A percentile compares a stretch with the other conserved stretches of the same genome.
Evolutionary conservation across 1,140 invertebrate genomes (phyloP).

Genomic region (Leptonema lineaticorne): DNA sequence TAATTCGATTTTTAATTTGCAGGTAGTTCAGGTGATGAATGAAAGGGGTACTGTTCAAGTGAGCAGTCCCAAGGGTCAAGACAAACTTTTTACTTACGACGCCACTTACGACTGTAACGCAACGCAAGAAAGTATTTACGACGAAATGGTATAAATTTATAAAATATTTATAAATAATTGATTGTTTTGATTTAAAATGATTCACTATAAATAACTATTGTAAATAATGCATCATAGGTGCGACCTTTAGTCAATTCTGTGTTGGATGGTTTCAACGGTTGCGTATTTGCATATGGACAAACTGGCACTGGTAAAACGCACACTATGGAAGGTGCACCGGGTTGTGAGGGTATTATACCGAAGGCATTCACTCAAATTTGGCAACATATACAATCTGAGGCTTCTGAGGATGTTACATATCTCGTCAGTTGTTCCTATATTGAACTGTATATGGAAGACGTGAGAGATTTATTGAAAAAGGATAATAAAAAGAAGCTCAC

Average conservation of each 20-base stretch:
- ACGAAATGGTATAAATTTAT: constrained; percentile 65
- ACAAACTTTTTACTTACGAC: constrained; percentile 90
- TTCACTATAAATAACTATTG: background rate
- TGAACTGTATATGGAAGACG: constrained; percentile 94
- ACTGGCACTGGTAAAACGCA: constrained; percentile 93
- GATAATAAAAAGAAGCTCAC: constrained; percentile 65
- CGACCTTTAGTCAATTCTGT: constrained; percentile 94
- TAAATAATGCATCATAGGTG: constrained; percentile 54
- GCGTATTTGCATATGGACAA: constrained; percentile 96
- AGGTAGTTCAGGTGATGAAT: constrained; percentile 54
- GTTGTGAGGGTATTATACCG: constrained; percentile 85
- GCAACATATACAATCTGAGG: constrained; percentile 76
- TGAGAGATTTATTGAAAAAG: constrained; percentile 86
- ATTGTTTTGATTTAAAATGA: background rate
- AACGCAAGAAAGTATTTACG: constrained; percentile 90
- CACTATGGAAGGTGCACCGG: constrained; percentile 88
- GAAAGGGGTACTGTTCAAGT: constrained; percentile 55
- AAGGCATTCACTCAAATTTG: constrained; percentile 96
- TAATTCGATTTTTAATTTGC: constrained; percentile 25
- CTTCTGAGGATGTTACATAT: constrained; percentile 85
- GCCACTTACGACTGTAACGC: constrained; percentile 86
- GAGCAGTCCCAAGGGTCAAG: constrained; percentile 57
- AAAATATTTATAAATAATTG: background rate
- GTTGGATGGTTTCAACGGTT: constrained; percentile 93
- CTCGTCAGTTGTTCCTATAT: constrained; percentile 90